Percentiles rank a stretch among this genome's conserved stretches.
Conservation (phyloP, 2,113 vertebrate species). For the Garra rufa region DNA sequence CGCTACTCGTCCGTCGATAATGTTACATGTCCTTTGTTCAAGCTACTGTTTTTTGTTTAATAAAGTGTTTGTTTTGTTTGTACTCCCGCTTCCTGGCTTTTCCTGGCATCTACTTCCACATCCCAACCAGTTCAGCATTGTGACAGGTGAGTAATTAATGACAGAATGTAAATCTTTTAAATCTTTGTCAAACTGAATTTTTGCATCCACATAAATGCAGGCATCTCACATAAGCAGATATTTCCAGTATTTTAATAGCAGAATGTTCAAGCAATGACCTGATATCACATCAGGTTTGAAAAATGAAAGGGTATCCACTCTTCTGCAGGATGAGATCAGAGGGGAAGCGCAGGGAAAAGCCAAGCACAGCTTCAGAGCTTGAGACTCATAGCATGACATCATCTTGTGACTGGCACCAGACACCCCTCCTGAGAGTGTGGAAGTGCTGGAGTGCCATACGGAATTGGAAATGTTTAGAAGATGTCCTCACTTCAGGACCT, state of each 20-base stretch:
- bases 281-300: conserved; percentile 63
- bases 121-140: too few relatives aligned
- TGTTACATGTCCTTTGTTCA: too few relatives aligned
- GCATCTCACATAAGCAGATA: conserved; percentile 44
- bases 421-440: conserved; percentile 53
- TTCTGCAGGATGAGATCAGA: conserved; percentile 15
- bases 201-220: neutral
- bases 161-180: too few relatives aligned
- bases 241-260: conserved; percentile 53
- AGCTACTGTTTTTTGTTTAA: too few relatives aligned
- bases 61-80: too few relatives aligned
- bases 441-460: conserved; percentile 50
- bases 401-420: conserved; percentile 55
- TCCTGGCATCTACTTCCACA: too few relatives aligned
- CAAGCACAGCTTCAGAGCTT: conserved; percentile 43
- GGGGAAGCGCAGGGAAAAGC: conserved; percentile 15
- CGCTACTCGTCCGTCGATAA: too few relatives aligned
- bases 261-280: conserved; percentile 60
- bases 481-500: conserved; percentile 42
- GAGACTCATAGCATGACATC: conserved; percentile 48
- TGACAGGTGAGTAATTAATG: too few relatives aligned
- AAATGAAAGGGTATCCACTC: conserved; percentile 60
- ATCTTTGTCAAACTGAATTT: neutral
- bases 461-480: conserved; percentile 49
- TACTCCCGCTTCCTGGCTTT: too few relatives aligned